A percentile compares a stretch with the other conserved stretches of the same genome.
These are phyloP conservation scores for Halichoeres trimaculatus DNA, from an alignment of 2,113 vertebrate genomes.

Conservation along the genomic window DNA sequence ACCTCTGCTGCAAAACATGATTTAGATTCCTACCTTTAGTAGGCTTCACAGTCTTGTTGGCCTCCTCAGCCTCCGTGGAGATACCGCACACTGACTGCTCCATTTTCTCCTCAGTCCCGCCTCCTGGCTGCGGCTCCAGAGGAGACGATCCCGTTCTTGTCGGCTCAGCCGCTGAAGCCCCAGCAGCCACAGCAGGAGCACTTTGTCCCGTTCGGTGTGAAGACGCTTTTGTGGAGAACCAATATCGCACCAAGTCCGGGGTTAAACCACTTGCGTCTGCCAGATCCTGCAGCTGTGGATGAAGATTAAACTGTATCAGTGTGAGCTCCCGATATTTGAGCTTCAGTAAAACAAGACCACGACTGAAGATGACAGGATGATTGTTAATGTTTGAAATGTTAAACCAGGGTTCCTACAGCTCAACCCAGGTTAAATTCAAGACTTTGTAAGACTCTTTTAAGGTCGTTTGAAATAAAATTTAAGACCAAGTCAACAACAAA, in stretches of 20 bases:
- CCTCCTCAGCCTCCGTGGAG: conserved; percentile 38
- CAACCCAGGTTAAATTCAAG: too few relatives aligned
- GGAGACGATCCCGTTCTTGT: conserved; percentile 53
- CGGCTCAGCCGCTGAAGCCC: conserved; percentile 28
- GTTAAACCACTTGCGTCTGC: conserved; percentile 86
- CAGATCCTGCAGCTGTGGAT: conserved; percentile 82
- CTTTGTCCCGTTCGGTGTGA: conserved; percentile 21
- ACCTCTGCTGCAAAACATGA: too few relatives aligned
- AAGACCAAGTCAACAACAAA: too few relatives aligned
- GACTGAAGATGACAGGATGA: not conserved
- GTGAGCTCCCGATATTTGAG: too few relatives aligned
- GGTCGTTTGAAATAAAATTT: too few relatives aligned
- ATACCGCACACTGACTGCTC: conserved; percentile 62
- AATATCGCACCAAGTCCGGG: conserved; percentile 87
- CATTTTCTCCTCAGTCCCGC: conserved; percentile 67
- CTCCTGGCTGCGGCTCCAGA: conserved; percentile 54
- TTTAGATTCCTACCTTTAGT: conserved; percentile 72
- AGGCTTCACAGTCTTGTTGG: conserved; percentile 49
- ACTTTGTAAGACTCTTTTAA: too few relatives aligned
- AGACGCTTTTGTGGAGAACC: conserved; percentile 83
- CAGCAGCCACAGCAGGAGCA: conserved; percentile 9
- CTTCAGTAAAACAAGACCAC: not conserved
- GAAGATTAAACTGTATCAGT: not conserved
- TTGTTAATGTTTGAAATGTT: not conserved
- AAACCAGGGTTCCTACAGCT: too few relatives aligned